A percentile compares a stretch with the other conserved stretches of the same genome.
phyloP scores from a whole-genome alignment of 2,888 invertebrate genomes.

The Andrena bicolor region DNA sequence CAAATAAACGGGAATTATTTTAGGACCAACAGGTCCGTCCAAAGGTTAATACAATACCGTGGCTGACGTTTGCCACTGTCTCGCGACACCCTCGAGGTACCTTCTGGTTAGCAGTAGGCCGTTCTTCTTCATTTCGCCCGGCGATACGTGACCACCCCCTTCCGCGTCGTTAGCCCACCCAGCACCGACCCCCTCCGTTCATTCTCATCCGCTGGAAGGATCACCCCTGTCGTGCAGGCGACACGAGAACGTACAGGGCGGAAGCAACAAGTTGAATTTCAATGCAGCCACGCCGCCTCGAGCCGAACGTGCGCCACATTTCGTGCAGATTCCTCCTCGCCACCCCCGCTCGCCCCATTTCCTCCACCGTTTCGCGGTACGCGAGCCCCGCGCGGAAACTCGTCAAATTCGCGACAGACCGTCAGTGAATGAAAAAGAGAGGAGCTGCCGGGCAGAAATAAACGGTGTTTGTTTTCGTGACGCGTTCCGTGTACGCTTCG shows the following conservation, averaged over 20 bases:
- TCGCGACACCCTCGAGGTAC: neutral
- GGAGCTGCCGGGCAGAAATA: constrained; percentile 6
- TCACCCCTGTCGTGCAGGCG: constrained; percentile 30
- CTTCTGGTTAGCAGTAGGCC: constrained; percentile 16
- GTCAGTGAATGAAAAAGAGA: neutral
- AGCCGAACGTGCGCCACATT: constrained; percentile 29
- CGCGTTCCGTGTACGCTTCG: constrained; percentile 2
- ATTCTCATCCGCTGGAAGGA: constrained; percentile 8
- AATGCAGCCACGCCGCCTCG: constrained; percentile 9
- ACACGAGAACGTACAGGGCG: constrained; percentile 14
- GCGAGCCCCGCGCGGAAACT: constrained; percentile 1
- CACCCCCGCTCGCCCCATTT: neutral
- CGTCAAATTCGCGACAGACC: neutral
- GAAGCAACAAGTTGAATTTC: constrained; percentile 63
- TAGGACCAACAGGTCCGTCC: neutral
- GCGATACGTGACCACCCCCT: constrained; percentile 33
- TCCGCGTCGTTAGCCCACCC: neutral
- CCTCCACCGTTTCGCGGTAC: rapidly evolving
- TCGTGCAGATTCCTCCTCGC: neutral
- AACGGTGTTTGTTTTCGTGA: neutral
- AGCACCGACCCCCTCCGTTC: neutral
- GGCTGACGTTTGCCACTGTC: neutral
- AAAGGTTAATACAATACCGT: neutral
- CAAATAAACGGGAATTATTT: constrained; percentile 9
- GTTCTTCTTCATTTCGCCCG: constrained; percentile 44